Conservation (phyloP, 2,888 invertebrate genomes). For the Diarsia mendica region DNA sequence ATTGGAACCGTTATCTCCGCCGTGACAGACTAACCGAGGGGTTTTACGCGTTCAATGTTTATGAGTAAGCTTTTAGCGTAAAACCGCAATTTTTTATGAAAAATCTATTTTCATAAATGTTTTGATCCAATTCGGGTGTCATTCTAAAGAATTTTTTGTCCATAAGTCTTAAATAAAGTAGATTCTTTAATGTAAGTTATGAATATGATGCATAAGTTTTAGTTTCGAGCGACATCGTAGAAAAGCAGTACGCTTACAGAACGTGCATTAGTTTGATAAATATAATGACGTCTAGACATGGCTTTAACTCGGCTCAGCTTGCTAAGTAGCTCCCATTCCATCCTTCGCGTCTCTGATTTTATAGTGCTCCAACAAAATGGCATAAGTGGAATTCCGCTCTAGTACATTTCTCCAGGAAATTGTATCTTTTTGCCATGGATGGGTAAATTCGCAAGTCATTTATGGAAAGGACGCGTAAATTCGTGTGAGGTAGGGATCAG, state of each 20-base stretch:
- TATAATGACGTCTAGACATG: constrained; percentile 48
- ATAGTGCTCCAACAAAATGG: constrained; percentile 41
- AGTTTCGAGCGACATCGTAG: not conserved
- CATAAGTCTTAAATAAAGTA: not conserved
- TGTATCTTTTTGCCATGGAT: constrained; percentile 51
- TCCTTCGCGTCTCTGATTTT: constrained; percentile 37
- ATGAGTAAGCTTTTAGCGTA: constrained; percentile 50
- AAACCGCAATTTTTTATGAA: constrained; percentile 28
- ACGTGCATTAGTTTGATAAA: constrained; percentile 39
- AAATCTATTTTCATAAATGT: constrained; percentile 21
- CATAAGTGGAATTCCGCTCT: constrained; percentile 36
- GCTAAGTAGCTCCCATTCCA: constrained; percentile 43
- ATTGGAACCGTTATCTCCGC: constrained; percentile 62
- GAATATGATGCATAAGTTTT: constrained; percentile 2
- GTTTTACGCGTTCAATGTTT: constrained; percentile 64
- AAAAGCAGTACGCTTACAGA: constrained; percentile 23
- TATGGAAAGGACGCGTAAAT: constrained; percentile 39
- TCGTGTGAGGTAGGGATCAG: constrained; percentile 44
- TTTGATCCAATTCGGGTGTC: constrained; percentile 17
- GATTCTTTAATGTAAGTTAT: not conserved
- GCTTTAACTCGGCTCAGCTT: constrained; percentile 39
- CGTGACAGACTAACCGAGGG: constrained; percentile 52
- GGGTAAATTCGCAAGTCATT: constrained; percentile 47
- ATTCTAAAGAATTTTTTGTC: not conserved
- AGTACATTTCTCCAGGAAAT: constrained; percentile 43